Conservation (phyloP, 37 sponge, comb jelly and placozoan species). For the Tethya wilhelma region DNA sequence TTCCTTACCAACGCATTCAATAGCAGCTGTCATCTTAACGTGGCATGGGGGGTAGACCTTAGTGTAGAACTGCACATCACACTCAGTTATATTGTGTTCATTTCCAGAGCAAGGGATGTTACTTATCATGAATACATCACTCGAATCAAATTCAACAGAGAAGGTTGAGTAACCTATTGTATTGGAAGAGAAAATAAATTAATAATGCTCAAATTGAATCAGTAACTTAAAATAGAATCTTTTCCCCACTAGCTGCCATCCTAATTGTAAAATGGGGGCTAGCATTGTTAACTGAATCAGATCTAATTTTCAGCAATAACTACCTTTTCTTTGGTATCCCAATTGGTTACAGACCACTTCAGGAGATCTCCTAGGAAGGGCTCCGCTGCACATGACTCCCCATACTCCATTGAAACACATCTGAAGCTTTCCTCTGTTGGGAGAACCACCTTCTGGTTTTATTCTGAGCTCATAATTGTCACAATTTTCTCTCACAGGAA, state of each 20-base stretch:
- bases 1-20: not conserved
- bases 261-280: too few relatives aligned
- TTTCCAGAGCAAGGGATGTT: constrained; percentile 14
- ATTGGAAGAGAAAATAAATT: not conserved
- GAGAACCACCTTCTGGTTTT: not conserved
- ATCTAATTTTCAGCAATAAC: too few relatives aligned
- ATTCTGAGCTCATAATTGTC: not conserved
- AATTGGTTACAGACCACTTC: not conserved
- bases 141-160: not conserved
- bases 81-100: not conserved
- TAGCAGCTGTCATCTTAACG: not conserved
- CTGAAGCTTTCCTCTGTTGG: not conserved
- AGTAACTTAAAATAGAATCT: too few relatives aligned
- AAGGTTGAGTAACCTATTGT: not conserved
- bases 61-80: not conserved
- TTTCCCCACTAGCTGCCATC: too few relatives aligned
- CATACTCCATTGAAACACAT: not conserved
- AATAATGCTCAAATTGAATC: not conserved
- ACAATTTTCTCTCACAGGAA: not conserved
- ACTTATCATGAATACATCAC: not conserved
- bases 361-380: not conserved
- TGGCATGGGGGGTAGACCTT: not conserved
- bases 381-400: not conserved
- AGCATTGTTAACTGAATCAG: too few relatives aligned
- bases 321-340: not conserved